Base-by-base conservation (phyloP, 2,888 invertebrate genomes). In the Euplexia lucipara region DNA sequence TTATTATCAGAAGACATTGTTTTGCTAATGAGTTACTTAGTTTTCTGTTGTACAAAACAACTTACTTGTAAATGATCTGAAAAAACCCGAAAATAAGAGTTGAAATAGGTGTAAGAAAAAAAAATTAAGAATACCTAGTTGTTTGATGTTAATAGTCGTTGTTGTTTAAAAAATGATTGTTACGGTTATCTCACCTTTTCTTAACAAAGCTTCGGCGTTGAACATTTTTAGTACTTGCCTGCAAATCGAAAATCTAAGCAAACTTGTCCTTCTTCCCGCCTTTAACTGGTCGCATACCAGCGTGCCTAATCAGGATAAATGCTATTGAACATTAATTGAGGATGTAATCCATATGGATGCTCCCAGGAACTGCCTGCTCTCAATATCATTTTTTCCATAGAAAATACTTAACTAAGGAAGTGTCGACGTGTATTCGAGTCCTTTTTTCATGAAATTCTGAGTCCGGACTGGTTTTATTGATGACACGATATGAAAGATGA, bases 291-390 rank as follows among this genome's bases (percentile, higher is more conserved):
- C 8, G 39, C 68, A 82, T 71, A 70, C 73, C 81, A 59, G 63
- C 65, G 67, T 61, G 59, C 76, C 79, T 85, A 85, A 86, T 86
- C 85, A 85, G 83, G 83, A 79, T 87, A 87, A 87, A 83, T 82
- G 81, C 78, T 81, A 85, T 80, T 80, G 80, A 81, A 81, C 83
- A 83, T 86, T 88, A 84, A 88, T 88, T 87, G 86, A 85, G 83
- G 86, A 87, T 86, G 80, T 74, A 65, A 87, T 83, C 78, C 82
- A 85, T 85, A 86, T 84, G 82, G 79, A 87, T 85, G 81, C 57
- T 67, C 58, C 63, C 56, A 64, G 61, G 75, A 81, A 80, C 72
- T 62, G 59, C 51, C 41, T 78, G 79, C 72, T 81, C 69, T 81
- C 65, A 78, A 75, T 81, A 78, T 71, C 18, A 58, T 69, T 81